A percentile compares a stretch with the other conserved stretches of the same genome.
phyloP scores from a whole-genome alignment of 2,888 invertebrate genomes.

The Laspeyria flexula region DNA sequence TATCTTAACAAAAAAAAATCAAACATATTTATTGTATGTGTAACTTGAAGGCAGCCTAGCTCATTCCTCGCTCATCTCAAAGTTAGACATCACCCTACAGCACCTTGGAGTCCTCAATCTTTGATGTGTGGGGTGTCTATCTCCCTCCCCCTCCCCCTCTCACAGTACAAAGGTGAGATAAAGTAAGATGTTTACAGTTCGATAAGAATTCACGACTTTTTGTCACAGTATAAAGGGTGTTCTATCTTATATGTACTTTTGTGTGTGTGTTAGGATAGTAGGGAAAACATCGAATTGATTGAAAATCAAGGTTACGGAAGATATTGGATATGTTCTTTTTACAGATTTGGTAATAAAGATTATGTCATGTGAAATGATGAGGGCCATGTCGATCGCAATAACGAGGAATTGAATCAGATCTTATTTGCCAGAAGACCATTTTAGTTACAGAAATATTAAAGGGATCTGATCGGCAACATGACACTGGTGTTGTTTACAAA shows the following conservation, averaged over 20 bases:
- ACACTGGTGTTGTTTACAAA: no score
- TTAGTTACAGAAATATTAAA: no score
- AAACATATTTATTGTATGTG: no score
- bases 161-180: constrained; percentile 54
- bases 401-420: no score
- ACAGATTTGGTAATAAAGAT: no score
- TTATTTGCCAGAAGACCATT: no score
- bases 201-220: constrained; percentile 38
- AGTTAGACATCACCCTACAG: constrained; percentile 8
- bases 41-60: no score
- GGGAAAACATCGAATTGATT: neutral
- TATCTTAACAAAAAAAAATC: no score
- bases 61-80: constrained; percentile 28
- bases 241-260: neutral
- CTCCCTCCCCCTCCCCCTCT: constrained; percentile 11
- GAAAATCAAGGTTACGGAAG: neutral
- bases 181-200: constrained; percentile 53
- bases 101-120: constrained; percentile 54
- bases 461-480: no score
- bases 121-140: constrained; percentile 53
- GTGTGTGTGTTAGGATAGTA: neutral
- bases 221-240: constrained; percentile 15
- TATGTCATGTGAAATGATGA: no score
- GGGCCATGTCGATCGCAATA: no score
- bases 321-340: neutral